Evolutionary conservation across 1,140 invertebrate species (phyloP).

Genomic region (Aphelenchoides avenae): DNA sequence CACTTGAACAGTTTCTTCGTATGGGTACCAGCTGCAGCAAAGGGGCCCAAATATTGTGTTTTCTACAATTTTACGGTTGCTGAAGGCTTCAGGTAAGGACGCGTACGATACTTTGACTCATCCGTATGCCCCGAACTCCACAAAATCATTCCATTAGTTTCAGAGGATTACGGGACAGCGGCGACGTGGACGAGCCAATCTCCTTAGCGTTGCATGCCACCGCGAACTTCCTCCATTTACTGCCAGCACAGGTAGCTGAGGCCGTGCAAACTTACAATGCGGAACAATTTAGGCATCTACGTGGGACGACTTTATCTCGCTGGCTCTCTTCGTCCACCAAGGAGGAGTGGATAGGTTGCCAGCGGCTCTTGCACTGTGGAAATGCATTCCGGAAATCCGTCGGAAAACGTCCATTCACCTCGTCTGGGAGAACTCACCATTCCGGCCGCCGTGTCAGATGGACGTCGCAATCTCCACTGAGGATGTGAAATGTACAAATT

Average conservation of each 20-base stretch:
- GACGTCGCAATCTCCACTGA: not conserved
- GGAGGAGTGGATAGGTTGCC: not conserved
- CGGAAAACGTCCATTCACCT: constrained; percentile 14
- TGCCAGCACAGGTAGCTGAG: not conserved
- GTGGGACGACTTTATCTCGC: constrained; percentile 17
- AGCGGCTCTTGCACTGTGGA: constrained; percentile 1
- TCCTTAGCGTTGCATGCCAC: constrained; percentile 16
- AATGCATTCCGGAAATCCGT: not conserved
- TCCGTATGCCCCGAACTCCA: not conserved
- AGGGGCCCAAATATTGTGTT: constrained; percentile 12
- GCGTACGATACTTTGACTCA: not conserved
- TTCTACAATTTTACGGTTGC: constrained; percentile 17
- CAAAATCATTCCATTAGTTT: no score
- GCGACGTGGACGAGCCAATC: constrained; percentile 6
- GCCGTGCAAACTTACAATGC: not conserved
- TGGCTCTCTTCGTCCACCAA: constrained; percentile 15
- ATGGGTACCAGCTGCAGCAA: not conserved
- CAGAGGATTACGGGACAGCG: no score
- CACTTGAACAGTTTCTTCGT: not conserved
- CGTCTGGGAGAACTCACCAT: constrained; percentile 17
- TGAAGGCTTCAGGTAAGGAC: constrained; percentile 15
- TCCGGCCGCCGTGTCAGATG: no score
- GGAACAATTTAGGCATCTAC: not conserved
- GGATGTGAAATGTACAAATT: constrained; percentile 6
- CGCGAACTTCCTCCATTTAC: not conserved